Evolutionary conservation across 2,113 vertebrate genomes (phyloP).

Genomic region (Gambusia affinis): DNA sequence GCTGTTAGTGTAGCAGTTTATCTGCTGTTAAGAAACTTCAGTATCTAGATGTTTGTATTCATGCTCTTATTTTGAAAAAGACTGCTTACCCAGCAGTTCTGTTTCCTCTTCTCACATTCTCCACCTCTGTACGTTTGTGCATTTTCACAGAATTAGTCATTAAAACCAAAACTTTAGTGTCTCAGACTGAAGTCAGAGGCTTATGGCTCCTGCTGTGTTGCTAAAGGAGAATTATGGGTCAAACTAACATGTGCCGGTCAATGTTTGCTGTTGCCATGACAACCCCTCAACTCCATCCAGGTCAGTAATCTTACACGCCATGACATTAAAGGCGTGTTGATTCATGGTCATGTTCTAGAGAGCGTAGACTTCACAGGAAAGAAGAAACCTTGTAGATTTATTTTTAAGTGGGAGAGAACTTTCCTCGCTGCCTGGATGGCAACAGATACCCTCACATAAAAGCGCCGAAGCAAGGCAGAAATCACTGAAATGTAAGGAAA

Average conservation of each 20-base stretch:
- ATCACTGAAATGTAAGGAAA: neutral
- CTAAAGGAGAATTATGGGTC: neutral
- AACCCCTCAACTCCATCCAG: neutral
- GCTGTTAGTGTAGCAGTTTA: no score
- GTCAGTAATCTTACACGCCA: neutral
- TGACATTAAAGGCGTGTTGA: constrained; percentile 11
- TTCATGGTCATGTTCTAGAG: neutral
- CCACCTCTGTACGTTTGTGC: no score
- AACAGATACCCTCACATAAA: neutral
- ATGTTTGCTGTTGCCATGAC: constrained; percentile 4
- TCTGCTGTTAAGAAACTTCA: no score
- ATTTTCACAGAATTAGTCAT: no score
- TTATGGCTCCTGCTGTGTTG: neutral
- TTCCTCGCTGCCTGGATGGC: neutral
- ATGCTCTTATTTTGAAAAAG: no score
- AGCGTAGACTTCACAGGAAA: neutral
- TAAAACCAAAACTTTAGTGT: neutral
- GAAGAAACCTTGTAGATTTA: neutral
- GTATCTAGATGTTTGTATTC: no score
- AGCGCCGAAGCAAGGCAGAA: neutral
- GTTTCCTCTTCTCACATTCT: no score
- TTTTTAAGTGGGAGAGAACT: neutral
- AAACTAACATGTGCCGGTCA: neutral
- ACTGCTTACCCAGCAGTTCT: no score
- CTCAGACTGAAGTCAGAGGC: neutral